These are phyloP conservation scores for Camponotus floridanus DNA, from an alignment of 1,140 invertebrate genomes.

Conservation along the genomic window DNA sequence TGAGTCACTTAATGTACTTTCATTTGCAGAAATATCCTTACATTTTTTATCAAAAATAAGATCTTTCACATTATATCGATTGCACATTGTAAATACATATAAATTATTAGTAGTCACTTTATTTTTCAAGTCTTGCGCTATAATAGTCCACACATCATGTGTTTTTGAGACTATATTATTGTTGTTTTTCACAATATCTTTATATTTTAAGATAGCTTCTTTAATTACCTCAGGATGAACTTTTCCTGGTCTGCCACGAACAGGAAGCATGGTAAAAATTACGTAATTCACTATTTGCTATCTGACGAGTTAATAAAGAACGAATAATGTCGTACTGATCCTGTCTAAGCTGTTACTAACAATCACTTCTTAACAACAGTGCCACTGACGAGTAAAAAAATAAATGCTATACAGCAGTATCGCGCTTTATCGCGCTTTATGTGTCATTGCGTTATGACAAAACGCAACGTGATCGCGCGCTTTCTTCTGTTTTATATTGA, in stretches of 20 bases:
- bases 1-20: background rate
- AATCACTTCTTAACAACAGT: too few species aligned
- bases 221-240: background rate
- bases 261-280: background rate
- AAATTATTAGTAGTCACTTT: background rate
- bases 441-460: too few species aligned
- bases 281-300: too few species aligned
- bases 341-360: too few species aligned
- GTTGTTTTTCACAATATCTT: background rate
- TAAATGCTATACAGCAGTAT: too few species aligned
- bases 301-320: too few species aligned
- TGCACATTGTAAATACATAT: background rate
- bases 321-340: too few species aligned
- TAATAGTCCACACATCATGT: background rate
- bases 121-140: constrained; percentile 1
- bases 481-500: too few species aligned
- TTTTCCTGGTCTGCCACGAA: background rate
- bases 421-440: too few species aligned
- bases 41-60: background rate
- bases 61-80: background rate
- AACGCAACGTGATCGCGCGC: too few species aligned
- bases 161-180: background rate
- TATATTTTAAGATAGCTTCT: background rate
- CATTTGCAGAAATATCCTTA: background rate
- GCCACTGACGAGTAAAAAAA: too few species aligned